Evolutionary conservation across 2,888 invertebrate genomes (phyloP).

Genomic region (Hecatera dysodea): DNA sequence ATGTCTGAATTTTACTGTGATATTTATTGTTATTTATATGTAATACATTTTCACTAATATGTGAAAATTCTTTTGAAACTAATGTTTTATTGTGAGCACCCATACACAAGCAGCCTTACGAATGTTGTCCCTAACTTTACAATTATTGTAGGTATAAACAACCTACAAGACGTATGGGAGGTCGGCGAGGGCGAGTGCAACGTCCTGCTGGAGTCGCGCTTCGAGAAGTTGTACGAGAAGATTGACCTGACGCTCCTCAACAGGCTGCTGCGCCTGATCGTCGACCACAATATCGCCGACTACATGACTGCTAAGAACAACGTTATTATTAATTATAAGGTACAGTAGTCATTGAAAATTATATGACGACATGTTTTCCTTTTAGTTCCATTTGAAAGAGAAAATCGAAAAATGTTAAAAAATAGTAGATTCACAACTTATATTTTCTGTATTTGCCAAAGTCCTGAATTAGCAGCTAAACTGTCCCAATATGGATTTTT

Average conservation of each 20-base stretch:
- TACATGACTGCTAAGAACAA: conserved; percentile 99
- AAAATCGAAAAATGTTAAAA: not conserved
- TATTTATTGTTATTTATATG: not conserved
- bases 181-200: conserved; percentile 99
- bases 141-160: conserved; percentile 94
- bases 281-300: conserved; percentile 99
- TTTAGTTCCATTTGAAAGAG: not conserved
- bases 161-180: conserved; percentile 99
- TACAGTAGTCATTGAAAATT: conserved; percentile 65
- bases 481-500: no score
- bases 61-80: not conserved
- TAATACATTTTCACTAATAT: not conserved
- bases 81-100: not conserved
- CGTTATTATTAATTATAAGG: conserved; percentile 99
- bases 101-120: not conserved
- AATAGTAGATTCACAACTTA: no score
- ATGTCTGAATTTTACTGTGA: not conserved
- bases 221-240: conserved; percentile 99
- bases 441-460: no score
- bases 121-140: not conserved
- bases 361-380: not conserved
- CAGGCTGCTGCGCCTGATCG: conserved; percentile 98
- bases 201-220: conserved; percentile 98
- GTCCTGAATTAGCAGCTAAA: no score
- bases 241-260: conserved; percentile 99